phyloP scores from a whole-genome alignment of 2,113 vertebrate genomes.

The Thinocorus orbignyianus region DNA sequence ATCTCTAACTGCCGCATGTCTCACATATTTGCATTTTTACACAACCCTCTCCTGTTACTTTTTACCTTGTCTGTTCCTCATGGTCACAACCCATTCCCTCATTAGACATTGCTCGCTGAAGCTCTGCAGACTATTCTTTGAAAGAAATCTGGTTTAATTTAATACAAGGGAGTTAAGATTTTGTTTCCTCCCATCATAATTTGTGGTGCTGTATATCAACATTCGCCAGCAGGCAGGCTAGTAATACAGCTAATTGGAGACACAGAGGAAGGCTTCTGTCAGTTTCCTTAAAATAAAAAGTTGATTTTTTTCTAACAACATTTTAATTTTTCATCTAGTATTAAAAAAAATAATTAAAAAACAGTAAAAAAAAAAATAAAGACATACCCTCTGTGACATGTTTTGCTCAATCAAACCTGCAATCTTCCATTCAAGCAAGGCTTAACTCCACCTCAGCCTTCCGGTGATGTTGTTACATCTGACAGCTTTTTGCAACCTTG shows the following conservation, averaged over 20 bases:
- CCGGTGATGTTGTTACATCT: constrained; percentile 15
- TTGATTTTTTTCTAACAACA: not conserved
- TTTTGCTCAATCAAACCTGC: not conserved
- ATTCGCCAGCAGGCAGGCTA: not conserved
- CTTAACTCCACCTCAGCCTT: constrained; percentile 16
- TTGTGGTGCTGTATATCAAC: not conserved
- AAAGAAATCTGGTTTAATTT: not conserved
- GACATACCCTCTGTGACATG: not conserved
- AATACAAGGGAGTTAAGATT: not conserved
- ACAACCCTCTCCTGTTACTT: constrained; percentile 35
- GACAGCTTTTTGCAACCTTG: constrained; percentile 29
- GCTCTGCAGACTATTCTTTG: not conserved
- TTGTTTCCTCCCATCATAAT: not conserved
- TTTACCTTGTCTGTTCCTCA: constrained; percentile 29
- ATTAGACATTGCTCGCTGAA: not conserved
- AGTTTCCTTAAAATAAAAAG: not conserved
- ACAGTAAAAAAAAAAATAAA: not conserved
- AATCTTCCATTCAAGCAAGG: not conserved
- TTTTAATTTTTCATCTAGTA: not conserved
- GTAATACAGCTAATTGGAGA: not conserved
- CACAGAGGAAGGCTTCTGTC: not conserved
- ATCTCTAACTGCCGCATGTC: constrained; percentile 13
- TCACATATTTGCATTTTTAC: constrained; percentile 27
- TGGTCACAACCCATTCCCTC: not conserved
- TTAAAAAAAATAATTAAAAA: not conserved